Conservation (phyloP, 2,888 invertebrate species). For the Drosophila barbarae region DNA sequence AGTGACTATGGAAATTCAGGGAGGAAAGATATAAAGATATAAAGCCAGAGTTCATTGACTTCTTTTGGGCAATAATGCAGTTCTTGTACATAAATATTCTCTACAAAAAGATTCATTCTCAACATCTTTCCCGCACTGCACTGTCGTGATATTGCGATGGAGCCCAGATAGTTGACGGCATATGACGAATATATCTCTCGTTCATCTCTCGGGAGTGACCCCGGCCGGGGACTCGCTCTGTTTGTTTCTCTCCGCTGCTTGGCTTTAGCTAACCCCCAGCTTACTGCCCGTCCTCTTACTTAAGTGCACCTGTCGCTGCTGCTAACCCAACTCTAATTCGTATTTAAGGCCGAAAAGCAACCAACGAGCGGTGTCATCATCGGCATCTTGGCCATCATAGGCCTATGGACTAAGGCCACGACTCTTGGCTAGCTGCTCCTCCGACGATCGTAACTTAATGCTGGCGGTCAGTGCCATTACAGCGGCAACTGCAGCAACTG, state of each 20-base stretch:
- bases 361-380: constrained; percentile 43
- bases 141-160: constrained; percentile 2
- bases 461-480: constrained; percentile 67
- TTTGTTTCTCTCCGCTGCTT: constrained; percentile 11
- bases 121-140: neutral
- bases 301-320: constrained; percentile 35
- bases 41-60: neutral
- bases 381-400: constrained; percentile 36
- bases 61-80: neutral
- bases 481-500: constrained; percentile 27
- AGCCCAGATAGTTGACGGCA: constrained; percentile 11
- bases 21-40: neutral
- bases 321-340: constrained; percentile 24
- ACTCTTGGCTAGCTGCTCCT: neutral
- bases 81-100: neutral
- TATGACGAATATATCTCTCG: constrained; percentile 7
- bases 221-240: neutral
- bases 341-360: constrained; percentile 14
- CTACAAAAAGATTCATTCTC: neutral
- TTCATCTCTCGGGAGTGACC: constrained; percentile 9
- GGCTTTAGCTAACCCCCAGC: constrained; percentile 2
- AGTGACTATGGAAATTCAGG: neutral
- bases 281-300: neutral
- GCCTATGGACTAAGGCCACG: constrained; percentile 1
- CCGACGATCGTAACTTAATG: constrained; percentile 56